These are phyloP conservation scores for Sphenopsis melanotis DNA, from an alignment of 2,797 vertebrate genomes.

Conservation along the genomic window DNA sequence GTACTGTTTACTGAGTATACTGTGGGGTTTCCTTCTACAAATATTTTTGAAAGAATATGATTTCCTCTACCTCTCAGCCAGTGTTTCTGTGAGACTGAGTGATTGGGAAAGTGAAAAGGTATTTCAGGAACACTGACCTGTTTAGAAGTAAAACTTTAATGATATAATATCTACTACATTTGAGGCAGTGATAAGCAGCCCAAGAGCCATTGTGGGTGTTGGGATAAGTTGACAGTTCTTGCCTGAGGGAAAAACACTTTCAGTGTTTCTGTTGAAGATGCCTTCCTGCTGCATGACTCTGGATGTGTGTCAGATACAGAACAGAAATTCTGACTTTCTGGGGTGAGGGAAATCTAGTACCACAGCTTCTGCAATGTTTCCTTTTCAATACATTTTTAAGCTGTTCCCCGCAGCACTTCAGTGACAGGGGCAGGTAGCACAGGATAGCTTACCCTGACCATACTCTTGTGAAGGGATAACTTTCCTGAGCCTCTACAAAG, in stretches of 20 bases:
- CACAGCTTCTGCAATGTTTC: neutral
- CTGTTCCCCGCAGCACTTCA: neutral
- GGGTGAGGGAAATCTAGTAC: neutral
- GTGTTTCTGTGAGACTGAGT: neutral
- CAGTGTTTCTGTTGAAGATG: neutral
- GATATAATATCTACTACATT: neutral
- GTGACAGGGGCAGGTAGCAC: neutral
- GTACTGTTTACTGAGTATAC: neutral
- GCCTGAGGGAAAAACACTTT: neutral
- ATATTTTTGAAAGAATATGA: neutral
- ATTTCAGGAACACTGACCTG: neutral
- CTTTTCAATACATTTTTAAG: neutral
- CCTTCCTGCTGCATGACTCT: neutral
- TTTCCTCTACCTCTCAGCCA: neutral
- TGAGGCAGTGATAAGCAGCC: neutral
- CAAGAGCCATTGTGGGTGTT: neutral
- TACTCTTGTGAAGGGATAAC: neutral
- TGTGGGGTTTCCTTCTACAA: neutral
- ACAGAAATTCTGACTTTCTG: neutral
- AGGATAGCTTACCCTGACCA: neutral
- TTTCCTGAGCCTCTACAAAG: neutral
- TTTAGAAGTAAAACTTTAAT: neutral
- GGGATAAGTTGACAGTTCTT: neutral
- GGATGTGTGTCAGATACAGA: neutral
- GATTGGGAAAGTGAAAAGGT: neutral